Conservation (phyloP, 2,888 invertebrate genomes). For the Carpatolechia fugitivella region DNA sequence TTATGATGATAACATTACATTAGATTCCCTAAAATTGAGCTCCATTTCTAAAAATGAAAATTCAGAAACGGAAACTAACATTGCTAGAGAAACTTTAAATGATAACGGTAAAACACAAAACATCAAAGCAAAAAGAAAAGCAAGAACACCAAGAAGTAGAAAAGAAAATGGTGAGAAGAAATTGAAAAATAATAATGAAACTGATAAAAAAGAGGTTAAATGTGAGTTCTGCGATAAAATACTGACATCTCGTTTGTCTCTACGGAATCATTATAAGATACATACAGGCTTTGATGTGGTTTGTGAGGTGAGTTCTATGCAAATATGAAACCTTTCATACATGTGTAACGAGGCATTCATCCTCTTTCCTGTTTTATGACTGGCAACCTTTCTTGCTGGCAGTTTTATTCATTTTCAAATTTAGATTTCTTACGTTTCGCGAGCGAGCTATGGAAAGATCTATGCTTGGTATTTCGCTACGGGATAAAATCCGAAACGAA, state of each 20-base stretch:
- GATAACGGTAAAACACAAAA: slow-evolving; percentile 26
- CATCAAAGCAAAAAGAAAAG: slow-evolving; percentile 33
- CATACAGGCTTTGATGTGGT: slow-evolving; percentile 68
- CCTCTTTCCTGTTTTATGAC: too few species aligned
- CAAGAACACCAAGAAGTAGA: slow-evolving; percentile 8
- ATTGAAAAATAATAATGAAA: slow-evolving; percentile 30
- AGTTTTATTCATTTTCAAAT: too few species aligned
- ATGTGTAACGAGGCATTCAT: too few species aligned
- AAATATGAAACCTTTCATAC: too few species aligned
- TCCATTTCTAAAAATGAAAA: neutral
- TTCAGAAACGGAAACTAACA: slow-evolving; percentile 6
- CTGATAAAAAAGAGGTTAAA: slow-evolving; percentile 52
- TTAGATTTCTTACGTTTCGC: too few species aligned
- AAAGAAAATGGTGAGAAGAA: slow-evolving; percentile 25
- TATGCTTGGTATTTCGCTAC: too few species aligned
- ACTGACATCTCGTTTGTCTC: slow-evolving; percentile 57
- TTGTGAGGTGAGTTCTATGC: slow-evolving; percentile 47
- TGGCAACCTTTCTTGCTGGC: too few species aligned
- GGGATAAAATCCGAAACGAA: too few species aligned
- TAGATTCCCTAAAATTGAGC: slow-evolving; percentile 27
- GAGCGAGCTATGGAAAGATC: too few species aligned
- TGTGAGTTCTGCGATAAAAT: slow-evolving; percentile 68
- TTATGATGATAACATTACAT: slow-evolving; percentile 40
- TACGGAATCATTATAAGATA: slow-evolving; percentile 68
- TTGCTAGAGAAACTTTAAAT: neutral